phyloP scores from a whole-genome alignment of 2,888 invertebrate species.

The Malacosoma neustria region DNA sequence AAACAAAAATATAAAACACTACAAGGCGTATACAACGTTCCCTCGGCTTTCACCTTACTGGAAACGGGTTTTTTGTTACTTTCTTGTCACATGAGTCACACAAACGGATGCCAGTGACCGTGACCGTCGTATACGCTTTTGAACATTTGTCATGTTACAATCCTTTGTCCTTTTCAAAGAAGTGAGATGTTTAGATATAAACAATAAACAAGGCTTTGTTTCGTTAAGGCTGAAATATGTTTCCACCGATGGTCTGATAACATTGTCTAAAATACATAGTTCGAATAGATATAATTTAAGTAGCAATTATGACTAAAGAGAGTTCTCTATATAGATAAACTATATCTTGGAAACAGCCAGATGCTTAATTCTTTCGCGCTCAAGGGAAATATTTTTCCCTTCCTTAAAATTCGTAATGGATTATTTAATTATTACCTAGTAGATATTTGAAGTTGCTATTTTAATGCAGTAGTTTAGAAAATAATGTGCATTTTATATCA shows the following conservation, averaged over 20 bases:
- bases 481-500: no score
- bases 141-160: not conserved
- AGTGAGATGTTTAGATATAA: not conserved
- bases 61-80: conserved; percentile 3
- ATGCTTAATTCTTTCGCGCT: no score
- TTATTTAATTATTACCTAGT: no score
- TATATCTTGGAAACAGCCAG: no score
- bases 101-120: not conserved
- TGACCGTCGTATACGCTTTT: not conserved
- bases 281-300: not conserved
- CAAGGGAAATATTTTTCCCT: no score
- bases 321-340: no score
- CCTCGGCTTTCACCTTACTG: conserved; percentile 4
- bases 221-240: not conserved
- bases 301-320: no score
- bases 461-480: no score
- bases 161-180: not conserved
- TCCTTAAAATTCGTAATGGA: no score
- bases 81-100: conserved; percentile 2
- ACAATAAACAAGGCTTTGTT: not conserved
- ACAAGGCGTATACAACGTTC: no score
- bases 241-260: not conserved
- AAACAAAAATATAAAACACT: no score
- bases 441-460: no score
- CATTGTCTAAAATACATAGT: not conserved